Percentiles rank a stretch among this genome's conserved stretches.
These are phyloP conservation scores for Drosophila ambigua DNA, from an alignment of 1,140 invertebrate species.

Conservation along the genomic window DNA sequence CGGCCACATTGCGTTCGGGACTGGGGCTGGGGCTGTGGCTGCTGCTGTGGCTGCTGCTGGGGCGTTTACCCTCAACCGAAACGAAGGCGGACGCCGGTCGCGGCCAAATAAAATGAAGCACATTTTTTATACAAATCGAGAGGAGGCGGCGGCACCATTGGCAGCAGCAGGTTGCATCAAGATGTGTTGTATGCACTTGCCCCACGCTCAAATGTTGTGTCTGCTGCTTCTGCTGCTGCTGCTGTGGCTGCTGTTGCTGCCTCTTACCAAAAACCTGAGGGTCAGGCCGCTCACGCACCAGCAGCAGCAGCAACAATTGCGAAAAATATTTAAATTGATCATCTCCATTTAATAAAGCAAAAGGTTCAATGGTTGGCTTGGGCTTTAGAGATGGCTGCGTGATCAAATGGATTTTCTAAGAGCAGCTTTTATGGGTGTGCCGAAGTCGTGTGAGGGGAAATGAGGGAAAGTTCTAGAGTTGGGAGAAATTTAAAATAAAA, in stretches of 20 bases:
- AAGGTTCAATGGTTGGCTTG: slow-evolving; percentile 27
- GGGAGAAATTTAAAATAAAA: too few species aligned
- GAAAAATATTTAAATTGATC: slow-evolving; percentile 83
- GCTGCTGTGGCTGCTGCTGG: slow-evolving; percentile 3
- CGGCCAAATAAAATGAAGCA: slow-evolving; percentile 81
- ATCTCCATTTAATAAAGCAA: slow-evolving; percentile 83
- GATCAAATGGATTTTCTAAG: background rate
- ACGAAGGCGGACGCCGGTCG: slow-evolving; percentile 71
- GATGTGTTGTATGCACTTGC: slow-evolving; percentile 53
- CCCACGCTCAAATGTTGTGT: slow-evolving; percentile 16
- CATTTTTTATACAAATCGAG: slow-evolving; percentile 79
- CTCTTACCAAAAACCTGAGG: slow-evolving; percentile 18
- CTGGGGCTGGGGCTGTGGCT: background rate
- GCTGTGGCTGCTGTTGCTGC: background rate
- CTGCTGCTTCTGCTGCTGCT: slow-evolving; percentile 8
- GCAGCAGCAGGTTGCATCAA: slow-evolving; percentile 61
- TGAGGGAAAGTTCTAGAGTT: background rate
- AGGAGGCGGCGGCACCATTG: slow-evolving; percentile 24
- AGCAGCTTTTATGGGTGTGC: too few species aligned
- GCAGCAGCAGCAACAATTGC: slow-evolving; percentile 36
- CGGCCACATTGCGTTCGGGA: slow-evolving; percentile 17
- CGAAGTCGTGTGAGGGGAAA: too few species aligned
- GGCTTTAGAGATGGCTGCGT: slow-evolving; percentile 18
- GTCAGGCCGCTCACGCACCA: slow-evolving; percentile 66
- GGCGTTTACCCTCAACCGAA: slow-evolving; percentile 59